Evolutionary conservation across 2,113 vertebrate species (phyloP), one percentile per base, ranked within the genome.

Genomic region (Myotis lucifugus): DNA sequence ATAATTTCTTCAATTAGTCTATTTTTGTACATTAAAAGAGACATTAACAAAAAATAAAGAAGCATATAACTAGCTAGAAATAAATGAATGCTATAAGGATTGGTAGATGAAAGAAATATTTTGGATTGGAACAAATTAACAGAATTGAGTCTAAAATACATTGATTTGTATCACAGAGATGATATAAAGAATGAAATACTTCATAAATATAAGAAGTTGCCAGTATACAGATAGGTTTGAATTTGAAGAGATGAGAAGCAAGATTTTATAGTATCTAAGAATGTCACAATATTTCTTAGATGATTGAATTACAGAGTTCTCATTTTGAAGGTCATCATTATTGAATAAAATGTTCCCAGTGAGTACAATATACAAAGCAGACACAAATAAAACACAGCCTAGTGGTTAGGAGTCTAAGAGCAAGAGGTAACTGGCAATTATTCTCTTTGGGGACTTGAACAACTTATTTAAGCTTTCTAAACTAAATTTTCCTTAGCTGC

Each of bases 21-120:
- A 94, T 85, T 73, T 79, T 94, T 73, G 9, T 42, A 54, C 25
- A 93, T 77, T 89, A 84, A 72, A 94, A 50, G n/a, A 88, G 1
- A 77, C 52, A 92, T 40, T 92, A 72, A 81, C 32, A 64, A 48
- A 93, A 96, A 88, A 81, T 91, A 94, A 82, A 18, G 37, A 93
- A 74, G 5, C 70, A 1, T 66, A 13, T 48, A 90, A 82, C 18
- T 64, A 70, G 3, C 46, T 93, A 56, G 52, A 93, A 96, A 88
- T 81, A 54, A 90, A 85, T 76, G 67, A 95, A 46, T 56, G 3
- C 61, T 92, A 61, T 42, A 88, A n/a, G 70, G 61, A 73, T 95
- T 77, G 72, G 27, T 10, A 88, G 46, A 88, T 79, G 6, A 93
- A 90, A 90, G 29, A 70, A 50, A 86, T 77, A 77, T 72, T 94